These are phyloP conservation scores for Thunnus thynnus DNA, from an alignment of 2,113 vertebrate genomes.

Conservation along the genomic window DNA sequence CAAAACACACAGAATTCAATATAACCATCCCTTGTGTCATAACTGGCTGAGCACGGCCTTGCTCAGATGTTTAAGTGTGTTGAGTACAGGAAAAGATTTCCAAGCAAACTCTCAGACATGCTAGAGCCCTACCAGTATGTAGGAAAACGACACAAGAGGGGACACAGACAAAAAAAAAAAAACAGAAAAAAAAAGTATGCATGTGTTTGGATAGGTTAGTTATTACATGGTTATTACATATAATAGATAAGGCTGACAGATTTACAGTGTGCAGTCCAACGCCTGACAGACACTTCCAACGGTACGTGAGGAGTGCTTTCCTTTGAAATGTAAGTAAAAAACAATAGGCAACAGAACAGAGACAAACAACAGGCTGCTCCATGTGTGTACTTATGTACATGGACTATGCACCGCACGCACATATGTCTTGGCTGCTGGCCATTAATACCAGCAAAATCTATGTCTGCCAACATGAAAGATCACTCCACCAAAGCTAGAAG, in stretches of 20 bases:
- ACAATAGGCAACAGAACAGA: conserved; percentile 68
- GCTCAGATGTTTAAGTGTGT: background rate
- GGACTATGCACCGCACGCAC: background rate
- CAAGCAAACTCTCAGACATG: background rate
- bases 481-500: conserved; percentile 17
- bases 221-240: background rate
- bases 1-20: conserved; percentile 36
- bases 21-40: conserved; percentile 10
- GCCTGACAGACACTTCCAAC: conserved; percentile 39
- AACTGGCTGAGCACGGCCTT: background rate
- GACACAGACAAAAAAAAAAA: too few species aligned
- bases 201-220: background rate
- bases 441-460: conserved; percentile 37
- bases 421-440: conserved; percentile 6
- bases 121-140: background rate
- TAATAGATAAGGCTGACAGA: background rate
- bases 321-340: conserved; percentile 57
- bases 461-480: conserved; percentile 26
- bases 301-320: conserved; percentile 60
- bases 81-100: conserved; percentile 4
- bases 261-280: conserved; percentile 14
- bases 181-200: background rate
- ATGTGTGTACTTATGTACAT: conserved; percentile 16
- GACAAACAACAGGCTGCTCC: conserved; percentile 60
- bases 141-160: background rate